phyloP scores from a whole-genome alignment of 2,113 vertebrate species.

The Potamarius usumacintae region DNA sequence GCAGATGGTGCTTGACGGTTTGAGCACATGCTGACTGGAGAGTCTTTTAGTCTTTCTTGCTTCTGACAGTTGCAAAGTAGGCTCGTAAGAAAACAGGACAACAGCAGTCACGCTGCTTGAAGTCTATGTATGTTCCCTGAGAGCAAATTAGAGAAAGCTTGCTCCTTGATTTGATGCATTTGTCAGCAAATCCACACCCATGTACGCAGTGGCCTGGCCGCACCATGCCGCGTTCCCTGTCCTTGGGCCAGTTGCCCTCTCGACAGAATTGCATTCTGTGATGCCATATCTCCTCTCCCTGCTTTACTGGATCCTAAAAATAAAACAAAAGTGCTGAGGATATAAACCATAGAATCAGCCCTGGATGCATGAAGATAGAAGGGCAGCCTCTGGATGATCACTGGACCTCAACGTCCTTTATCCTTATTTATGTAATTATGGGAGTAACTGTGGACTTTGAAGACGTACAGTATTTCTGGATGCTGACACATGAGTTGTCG shows the following conservation, averaged over 20 bases:
- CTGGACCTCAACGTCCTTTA: background rate
- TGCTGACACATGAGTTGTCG: background rate
- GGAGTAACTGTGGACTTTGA: background rate
- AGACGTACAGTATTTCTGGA: background rate
- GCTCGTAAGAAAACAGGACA: conserved; percentile 13
- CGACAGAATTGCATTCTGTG: conserved; percentile 42
- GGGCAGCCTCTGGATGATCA: conserved; percentile 1
- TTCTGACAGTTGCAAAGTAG: conserved; percentile 24
- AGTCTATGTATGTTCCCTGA: conserved; percentile 4
- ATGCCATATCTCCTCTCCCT: conserved; percentile 15
- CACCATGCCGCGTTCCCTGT: conserved; percentile 43
- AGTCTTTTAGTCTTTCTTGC: conserved; percentile 2
- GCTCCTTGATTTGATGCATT: conserved; percentile 24
- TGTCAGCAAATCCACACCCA: conserved; percentile 12
- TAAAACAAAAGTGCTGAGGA: conserved; percentile 39
- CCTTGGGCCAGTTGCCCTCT: conserved; percentile 37
- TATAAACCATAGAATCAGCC: conserved; percentile 31
- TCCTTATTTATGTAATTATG: background rate
- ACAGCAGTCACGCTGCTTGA: background rate
- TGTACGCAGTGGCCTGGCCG: conserved; percentile 71
- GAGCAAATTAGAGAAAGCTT: conserved; percentile 16
- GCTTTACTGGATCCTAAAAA: conserved; percentile 52
- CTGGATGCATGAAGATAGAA: background rate
- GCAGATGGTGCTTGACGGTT: conserved; percentile 27
- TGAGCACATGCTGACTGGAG: conserved; percentile 6